phyloP scores from a whole-genome alignment of 2,113 vertebrate species.

The Eptesicus fuscus region DNA sequence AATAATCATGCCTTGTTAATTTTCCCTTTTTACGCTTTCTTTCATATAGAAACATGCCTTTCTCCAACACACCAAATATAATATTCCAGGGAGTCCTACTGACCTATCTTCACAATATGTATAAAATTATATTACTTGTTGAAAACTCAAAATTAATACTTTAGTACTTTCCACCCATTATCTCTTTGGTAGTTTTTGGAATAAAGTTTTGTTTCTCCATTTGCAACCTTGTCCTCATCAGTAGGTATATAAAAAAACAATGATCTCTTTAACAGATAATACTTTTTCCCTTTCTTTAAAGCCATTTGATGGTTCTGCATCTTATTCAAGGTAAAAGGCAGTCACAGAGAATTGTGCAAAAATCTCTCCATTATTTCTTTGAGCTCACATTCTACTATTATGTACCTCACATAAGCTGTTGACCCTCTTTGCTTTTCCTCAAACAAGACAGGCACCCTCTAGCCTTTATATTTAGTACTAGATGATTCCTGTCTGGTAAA shows the following conservation, averaged over 20 bases:
- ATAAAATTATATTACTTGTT: background rate
- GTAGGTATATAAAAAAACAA: background rate
- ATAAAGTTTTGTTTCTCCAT: background rate
- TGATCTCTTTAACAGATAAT: background rate
- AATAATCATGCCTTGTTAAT: background rate
- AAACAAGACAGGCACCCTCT: fast-evolving
- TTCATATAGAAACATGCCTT: background rate
- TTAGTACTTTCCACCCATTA: background rate
- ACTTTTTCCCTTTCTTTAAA: background rate
- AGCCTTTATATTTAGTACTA: background rate
- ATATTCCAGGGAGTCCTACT: background rate
- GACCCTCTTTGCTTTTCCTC: background rate
- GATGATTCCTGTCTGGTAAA: background rate
- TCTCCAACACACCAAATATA: background rate
- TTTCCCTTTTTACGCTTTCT: background rate
- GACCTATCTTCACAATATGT: background rate
- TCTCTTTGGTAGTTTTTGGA: background rate
- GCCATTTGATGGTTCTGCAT: background rate
- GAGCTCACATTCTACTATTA: background rate
- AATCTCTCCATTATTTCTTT: background rate
- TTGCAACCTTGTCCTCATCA: background rate
- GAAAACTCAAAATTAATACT: background rate
- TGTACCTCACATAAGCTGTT: too few species aligned
- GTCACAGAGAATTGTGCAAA: background rate
- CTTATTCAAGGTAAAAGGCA: background rate